Evolutionary conservation across 1,140 invertebrate genomes (phyloP).

Genomic region (Rhopalosiphum maidis): DNA sequence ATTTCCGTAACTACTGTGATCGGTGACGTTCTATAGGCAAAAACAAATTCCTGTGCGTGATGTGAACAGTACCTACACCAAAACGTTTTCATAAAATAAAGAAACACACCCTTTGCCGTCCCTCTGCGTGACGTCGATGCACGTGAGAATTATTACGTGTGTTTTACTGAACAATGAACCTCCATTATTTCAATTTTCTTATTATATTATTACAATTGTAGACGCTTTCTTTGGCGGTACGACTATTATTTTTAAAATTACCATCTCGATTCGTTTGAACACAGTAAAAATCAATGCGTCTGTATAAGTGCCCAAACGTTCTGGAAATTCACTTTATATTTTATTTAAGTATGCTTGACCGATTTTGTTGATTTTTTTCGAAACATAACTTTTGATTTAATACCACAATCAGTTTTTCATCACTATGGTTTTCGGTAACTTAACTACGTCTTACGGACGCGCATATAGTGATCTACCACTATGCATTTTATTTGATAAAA

Average conservation of each 20-base stretch:
- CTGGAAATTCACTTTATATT: neutral
- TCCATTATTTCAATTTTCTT: neutral
- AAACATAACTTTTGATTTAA: neutral
- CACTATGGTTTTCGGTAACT: neutral
- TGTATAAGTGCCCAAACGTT: neutral
- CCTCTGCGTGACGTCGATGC: neutral
- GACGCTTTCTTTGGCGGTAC: neutral
- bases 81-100: neutral
- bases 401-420: neutral
- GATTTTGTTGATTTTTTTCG: neutral
- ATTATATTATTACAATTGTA: neutral
- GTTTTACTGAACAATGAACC: neutral
- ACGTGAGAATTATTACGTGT: neutral
- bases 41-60: neutral
- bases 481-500: neutral
- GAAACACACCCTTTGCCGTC: neutral
- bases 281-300: neutral
- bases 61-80: neutral
- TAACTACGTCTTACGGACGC: neutral
- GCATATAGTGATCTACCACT: neutral
- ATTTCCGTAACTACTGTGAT: neutral
- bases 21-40: neutral
- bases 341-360: neutral
- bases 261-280: neutral
- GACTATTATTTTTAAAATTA: constrained; percentile 20